Base-by-base conservation (phyloP, 2,113 vertebrate genomes). In the Ictidomys tridecemlineatus region DNA sequence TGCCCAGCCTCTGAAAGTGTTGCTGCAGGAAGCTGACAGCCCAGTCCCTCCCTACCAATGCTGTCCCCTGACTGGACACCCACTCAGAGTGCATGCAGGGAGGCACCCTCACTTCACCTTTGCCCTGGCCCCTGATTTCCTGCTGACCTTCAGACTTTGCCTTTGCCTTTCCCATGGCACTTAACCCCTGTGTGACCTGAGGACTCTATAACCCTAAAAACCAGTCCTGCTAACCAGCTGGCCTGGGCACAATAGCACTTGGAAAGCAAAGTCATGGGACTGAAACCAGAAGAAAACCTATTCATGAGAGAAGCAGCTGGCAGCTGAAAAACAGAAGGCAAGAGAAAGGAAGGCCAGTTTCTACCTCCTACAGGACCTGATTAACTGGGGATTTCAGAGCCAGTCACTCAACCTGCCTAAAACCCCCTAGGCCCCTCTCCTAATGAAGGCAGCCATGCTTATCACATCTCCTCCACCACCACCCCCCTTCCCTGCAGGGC, bases 291-390 rank as follows among this genome's bases (percentile, higher is more conserved):
- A 95, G 95, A 96, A 96, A 97, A 91, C 28, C 85, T 95, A 95
- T 97, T 97, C 95, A 94, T 89, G 89, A 85, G 73, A 94, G 82
- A 42, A 94, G 93, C 96, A 95, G 95, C 92, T 91, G 92, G 96
- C 86, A 70, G 92, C 91, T 96, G 94, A 93, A 42, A 94, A 86
- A 26, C 94, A 96, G 93, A 87, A 73, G 77, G 91, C 53, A 51
- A 72, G 51, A 90, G 77, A 85, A 96, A 95, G 63, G 70, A 87
- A 89, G 42, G 82, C 79, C 70, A 76, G 8, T 28, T 13, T 24
- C 82, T 85, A 82, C 91, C 94, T 96, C 91, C 94, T 96, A 28
- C 48, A 48, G 89, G 73, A 56, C n/a, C 73, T 0, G 18, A 91
- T 87, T 95, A 85, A 51, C 67, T 82, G 86, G 8, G 67, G 65